Conservation (phyloP, 2,888 invertebrate genomes). For the Chirona hameri region DNA sequence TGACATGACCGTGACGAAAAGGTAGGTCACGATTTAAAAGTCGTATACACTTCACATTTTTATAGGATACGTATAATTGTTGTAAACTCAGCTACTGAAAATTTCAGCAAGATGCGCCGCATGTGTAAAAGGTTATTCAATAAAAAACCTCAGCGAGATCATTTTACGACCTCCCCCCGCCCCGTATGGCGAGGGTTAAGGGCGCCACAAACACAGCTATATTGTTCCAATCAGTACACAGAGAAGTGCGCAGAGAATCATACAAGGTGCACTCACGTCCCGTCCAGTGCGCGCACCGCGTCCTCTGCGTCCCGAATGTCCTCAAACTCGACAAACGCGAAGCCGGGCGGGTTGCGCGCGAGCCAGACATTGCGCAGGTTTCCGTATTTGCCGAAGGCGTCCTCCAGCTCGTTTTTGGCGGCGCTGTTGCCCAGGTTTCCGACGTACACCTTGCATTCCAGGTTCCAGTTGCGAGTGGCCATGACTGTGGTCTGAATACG, state of each 20-base stretch:
- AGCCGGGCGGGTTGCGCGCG: slow-evolving; percentile 86
- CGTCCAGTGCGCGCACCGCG: slow-evolving; percentile 75
- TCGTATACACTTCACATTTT: no score
- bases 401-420: slow-evolving; percentile 85
- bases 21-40: no score
- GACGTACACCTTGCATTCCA: slow-evolving; percentile 87
- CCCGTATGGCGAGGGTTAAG: no score
- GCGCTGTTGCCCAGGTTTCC: slow-evolving; percentile 88
- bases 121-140: no score
- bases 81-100: no score
- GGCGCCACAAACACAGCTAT: no score
- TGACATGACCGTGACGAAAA: no score
- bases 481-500: not conserved
- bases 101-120: no score
- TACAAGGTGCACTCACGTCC: slow-evolving; percentile 61
- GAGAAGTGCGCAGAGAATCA: slow-evolving; percentile 41
- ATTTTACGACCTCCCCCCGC: no score
- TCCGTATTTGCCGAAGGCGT: slow-evolving; percentile 81
- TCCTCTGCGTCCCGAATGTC: slow-evolving; percentile 90
- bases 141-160: no score
- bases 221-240: not conserved
- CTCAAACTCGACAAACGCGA: slow-evolving; percentile 86
- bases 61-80: no score
- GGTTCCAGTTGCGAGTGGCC: slow-evolving; percentile 66
- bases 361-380: slow-evolving; percentile 90